Percentiles rank a stretch among this genome's conserved stretches.
These are phyloP conservation scores for Pristionchus maxplancki DNA, from an alignment of 2,888 invertebrate genomes.

Conservation along the genomic window DNA sequence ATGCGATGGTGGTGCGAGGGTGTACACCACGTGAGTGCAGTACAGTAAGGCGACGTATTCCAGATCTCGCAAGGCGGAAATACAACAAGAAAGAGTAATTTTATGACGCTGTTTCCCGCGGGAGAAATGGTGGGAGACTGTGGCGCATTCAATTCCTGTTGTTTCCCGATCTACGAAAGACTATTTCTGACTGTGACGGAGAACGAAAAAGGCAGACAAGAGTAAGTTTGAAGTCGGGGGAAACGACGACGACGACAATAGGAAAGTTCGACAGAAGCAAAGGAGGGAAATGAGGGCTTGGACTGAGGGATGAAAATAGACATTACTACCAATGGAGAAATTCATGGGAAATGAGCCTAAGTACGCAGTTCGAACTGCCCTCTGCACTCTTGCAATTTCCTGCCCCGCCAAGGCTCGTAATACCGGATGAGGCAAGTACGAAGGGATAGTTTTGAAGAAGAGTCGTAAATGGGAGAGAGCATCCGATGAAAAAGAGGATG, in stretches of 20 bases:
- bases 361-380: background rate
- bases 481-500: background rate
- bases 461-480: background rate
- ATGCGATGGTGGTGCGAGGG: background rate
- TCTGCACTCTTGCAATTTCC: conserved; percentile 11
- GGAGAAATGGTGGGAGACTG: background rate
- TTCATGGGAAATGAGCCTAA: background rate
- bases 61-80: background rate
- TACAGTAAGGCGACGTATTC: conserved; percentile 7
- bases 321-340: background rate
- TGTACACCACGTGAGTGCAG: conserved; percentile 41
- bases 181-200: background rate
- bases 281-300: background rate
- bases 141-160: background rate
- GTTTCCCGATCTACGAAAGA: background rate
- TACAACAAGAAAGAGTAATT: background rate
- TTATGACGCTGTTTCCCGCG: background rate
- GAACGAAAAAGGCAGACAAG: background rate
- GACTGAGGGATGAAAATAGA: background rate
- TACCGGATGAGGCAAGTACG: background rate
- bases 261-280: conserved; percentile 8
- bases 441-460: background rate
- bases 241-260: background rate
- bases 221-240: background rate
- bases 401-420: background rate